Evolutionary conservation across 2,888 invertebrate genomes (phyloP).

Genomic region (Pristionchus entomophagus): DNA sequence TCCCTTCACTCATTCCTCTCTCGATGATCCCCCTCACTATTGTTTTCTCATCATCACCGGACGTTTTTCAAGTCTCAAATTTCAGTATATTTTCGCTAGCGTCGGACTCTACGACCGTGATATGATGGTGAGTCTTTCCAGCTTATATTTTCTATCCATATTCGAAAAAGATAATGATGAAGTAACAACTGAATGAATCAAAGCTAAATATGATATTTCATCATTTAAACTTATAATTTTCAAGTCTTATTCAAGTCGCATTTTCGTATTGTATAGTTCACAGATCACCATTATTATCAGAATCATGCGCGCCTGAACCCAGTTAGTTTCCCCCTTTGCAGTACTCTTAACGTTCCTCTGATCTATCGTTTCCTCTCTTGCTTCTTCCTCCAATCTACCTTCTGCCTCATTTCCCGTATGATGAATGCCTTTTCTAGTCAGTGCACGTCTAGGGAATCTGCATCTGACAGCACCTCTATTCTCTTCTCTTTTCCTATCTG

Average conservation of each 20-base stretch:
- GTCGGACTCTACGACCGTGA: no score
- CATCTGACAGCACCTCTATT: conserved; percentile 7
- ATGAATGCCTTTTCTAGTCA: neutral
- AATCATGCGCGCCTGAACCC: no score
- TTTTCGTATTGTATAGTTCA: no score
- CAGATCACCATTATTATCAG: no score
- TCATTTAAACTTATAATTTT: no score
- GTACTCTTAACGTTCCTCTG: neutral
- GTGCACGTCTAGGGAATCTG: neutral
- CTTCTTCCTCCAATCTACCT: neutral
- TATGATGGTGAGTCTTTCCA: neutral
- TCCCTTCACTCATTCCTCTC: conserved; percentile 4
- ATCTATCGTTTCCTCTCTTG: neutral
- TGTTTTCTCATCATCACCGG: neutral
- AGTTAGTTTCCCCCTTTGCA: no score
- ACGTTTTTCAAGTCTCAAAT: neutral
- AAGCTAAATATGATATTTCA: no score
- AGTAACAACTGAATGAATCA: no score
- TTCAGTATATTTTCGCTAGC: neutral
- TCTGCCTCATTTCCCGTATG: neutral
- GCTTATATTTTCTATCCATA: neutral
- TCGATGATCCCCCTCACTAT: no score
- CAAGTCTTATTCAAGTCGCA: no score
- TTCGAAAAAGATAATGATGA: neutral
- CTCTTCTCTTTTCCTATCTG: neutral